Conservation (phyloP, 2,113 vertebrate species). For the Struthio camelus region DNA sequence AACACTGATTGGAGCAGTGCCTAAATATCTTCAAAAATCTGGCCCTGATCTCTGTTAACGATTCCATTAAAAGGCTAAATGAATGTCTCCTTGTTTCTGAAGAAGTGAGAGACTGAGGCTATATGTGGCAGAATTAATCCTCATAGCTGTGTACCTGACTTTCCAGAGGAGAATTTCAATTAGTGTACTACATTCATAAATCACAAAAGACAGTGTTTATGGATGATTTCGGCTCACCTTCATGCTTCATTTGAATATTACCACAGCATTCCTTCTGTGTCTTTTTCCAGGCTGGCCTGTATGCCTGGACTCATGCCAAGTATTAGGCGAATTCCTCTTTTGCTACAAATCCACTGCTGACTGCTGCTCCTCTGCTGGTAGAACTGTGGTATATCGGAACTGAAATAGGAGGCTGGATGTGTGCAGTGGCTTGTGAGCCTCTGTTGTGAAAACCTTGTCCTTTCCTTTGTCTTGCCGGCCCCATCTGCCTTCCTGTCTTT, state of each 20-base stretch:
- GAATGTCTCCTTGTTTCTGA: background rate
- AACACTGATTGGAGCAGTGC: background rate
- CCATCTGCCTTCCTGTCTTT: background rate
- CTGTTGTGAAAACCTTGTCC: background rate
- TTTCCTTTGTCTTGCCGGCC: background rate
- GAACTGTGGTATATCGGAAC: background rate
- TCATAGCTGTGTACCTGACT: background rate
- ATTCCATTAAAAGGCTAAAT: background rate
- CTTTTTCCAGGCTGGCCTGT: background rate
- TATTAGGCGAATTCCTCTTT: background rate
- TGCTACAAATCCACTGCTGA: background rate
- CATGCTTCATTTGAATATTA: background rate
- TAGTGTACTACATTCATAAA: background rate
- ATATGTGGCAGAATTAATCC: background rate
- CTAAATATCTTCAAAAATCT: background rate
- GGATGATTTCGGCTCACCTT: background rate
- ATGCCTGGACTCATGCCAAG: background rate
- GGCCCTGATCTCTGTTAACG: background rate
- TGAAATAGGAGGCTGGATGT: background rate
- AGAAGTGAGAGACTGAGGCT: background rate
- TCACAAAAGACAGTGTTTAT: background rate
- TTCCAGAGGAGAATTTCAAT: background rate
- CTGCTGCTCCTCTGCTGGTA: background rate
- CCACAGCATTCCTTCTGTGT: background rate
- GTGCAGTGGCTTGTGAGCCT: background rate